These are phyloP conservation scores for Rhabdomys pumilio DNA, from an alignment of 2,797 vertebrate genomes.

Conservation along the genomic window DNA sequence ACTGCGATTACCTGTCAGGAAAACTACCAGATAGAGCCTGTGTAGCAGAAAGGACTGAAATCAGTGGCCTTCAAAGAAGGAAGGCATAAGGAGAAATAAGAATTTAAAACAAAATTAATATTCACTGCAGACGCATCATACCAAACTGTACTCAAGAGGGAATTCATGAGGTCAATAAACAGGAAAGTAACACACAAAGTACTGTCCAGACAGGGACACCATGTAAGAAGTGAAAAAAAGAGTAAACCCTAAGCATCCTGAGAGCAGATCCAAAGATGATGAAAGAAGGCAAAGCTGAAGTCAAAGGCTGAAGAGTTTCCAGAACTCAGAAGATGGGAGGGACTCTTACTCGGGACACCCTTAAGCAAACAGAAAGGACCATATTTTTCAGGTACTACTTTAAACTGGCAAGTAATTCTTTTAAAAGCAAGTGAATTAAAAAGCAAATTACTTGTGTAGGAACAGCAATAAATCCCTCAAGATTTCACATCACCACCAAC, in stretches of 20 bases:
- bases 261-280: background rate
- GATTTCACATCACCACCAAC: background rate
- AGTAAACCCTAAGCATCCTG: background rate
- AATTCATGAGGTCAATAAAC: background rate
- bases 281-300: background rate
- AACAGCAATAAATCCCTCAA: background rate
- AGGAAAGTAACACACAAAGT: conserved; percentile 25
- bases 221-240: background rate
- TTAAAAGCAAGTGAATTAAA: background rate
- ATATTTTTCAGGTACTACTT: background rate
- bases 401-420: background rate
- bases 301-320: background rate
- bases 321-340: background rate
- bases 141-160: background rate
- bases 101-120: conserved; percentile 19
- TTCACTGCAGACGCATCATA: background rate
- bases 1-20: background rate
- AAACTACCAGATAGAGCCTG: background rate
- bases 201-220: background rate
- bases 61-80: background rate
- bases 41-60: background rate
- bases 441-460: background rate
- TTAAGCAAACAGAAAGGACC: background rate
- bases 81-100: background rate
- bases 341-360: background rate